phyloP scores from a whole-genome alignment of 2,888 invertebrate species.

The Melolontha melolontha region DNA sequence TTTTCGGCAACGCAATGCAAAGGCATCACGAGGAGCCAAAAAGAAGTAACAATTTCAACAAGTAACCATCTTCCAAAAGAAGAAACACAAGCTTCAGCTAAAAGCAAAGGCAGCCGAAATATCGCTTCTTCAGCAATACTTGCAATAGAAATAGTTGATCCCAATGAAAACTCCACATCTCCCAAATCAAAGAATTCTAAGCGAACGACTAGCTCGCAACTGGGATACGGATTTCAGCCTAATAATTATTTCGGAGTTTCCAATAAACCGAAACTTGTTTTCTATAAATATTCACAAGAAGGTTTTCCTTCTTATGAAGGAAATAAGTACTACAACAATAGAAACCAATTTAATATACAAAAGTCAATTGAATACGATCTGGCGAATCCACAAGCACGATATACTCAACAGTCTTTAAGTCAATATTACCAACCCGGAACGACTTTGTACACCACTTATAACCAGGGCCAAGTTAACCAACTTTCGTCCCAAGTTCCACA shows the following conservation, averaged over 20 bases:
- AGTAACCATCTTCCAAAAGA: slow-evolving; percentile 35
- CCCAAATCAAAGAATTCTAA: slow-evolving; percentile 68
- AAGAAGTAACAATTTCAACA: slow-evolving; percentile 3
- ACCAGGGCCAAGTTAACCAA: slow-evolving; percentile 66
- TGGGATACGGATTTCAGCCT: slow-evolving; percentile 75
- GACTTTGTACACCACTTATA: slow-evolving; percentile 59
- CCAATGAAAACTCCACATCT: slow-evolving; percentile 56
- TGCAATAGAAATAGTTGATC: slow-evolving; percentile 73
- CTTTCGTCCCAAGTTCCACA: slow-evolving; percentile 67
- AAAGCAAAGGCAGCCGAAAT: slow-evolving; percentile 13
- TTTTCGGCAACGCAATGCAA: slow-evolving; percentile 2
- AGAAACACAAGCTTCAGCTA: neutral
- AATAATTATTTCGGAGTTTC: slow-evolving; percentile 67
- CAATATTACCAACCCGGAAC: slow-evolving; percentile 57
- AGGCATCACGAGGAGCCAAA: slow-evolving; percentile 24
- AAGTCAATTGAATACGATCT: slow-evolving; percentile 57
- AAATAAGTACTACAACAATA: slow-evolving; percentile 34
- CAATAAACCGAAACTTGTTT: slow-evolving; percentile 69
- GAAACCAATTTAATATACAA: slow-evolving; percentile 51
- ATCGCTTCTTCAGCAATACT: slow-evolving; percentile 68
- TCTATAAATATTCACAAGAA: slow-evolving; percentile 79
- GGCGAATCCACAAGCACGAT: slow-evolving; percentile 45
- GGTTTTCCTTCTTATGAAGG: slow-evolving; percentile 68
- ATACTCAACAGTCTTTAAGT: slow-evolving; percentile 21
- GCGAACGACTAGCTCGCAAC: slow-evolving; percentile 78